A percentile compares a stretch with the other conserved stretches of the same genome.
Conservation (phyloP, 2,888 invertebrate genomes). For the Tipula unca region DNA sequence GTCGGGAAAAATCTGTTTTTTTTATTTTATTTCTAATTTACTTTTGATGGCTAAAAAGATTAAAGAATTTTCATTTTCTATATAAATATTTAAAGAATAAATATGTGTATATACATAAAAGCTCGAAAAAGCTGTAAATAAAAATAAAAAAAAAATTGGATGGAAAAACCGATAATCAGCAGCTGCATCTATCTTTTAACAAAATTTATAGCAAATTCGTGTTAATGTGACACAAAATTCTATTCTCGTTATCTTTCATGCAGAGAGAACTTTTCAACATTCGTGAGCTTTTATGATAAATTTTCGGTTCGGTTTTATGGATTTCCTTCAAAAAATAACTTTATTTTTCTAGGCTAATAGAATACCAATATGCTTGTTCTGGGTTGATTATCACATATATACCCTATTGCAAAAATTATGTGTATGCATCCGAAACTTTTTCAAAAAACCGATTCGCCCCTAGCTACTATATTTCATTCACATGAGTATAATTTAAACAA, state of each 20-base stretch:
- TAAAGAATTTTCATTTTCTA: background rate
- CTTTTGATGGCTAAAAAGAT: background rate
- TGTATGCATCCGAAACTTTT: background rate
- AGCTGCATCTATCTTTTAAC: background rate
- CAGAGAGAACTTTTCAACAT: background rate
- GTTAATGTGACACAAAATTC: background rate
- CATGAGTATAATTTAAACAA: background rate
- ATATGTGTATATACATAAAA: background rate
- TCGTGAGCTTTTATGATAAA: background rate
- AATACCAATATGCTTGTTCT: background rate
- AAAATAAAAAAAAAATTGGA: background rate
- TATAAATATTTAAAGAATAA: background rate
- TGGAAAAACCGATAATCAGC: background rate
- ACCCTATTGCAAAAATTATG: background rate
- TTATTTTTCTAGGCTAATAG: background rate
- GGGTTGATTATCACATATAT: background rate
- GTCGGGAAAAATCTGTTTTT: background rate
- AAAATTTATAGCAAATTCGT: background rate
- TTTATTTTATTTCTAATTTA: background rate
- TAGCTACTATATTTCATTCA: background rate
- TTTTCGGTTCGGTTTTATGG: background rate
- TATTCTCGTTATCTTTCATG: background rate
- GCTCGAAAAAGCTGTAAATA: background rate
- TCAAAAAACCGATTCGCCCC: background rate
- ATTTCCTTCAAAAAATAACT: background rate